Conservation (phyloP, 2,888 invertebrate genomes). For the Phytoseiulus persimilis region DNA sequence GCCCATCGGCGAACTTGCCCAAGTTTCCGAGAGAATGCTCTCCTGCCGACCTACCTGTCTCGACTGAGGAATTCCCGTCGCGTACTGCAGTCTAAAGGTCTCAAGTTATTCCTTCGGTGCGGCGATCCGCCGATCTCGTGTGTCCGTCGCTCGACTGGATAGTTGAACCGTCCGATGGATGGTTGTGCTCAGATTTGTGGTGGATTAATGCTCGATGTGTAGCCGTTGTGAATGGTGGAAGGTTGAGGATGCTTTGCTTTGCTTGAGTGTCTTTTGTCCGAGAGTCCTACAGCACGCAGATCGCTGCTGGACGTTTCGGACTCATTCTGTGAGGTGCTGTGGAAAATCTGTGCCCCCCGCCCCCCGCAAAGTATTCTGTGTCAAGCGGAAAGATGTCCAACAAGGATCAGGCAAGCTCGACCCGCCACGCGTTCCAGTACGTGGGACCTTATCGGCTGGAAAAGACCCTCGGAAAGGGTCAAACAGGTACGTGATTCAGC, state of each 20-base stretch:
- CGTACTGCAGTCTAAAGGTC: not conserved
- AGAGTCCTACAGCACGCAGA: not conserved
- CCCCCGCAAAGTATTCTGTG: not conserved
- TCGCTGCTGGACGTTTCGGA: not conserved
- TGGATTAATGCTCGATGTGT: not conserved
- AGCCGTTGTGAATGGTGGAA: not conserved
- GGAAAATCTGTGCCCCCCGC: not conserved
- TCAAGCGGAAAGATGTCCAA: slow-evolving; percentile 30
- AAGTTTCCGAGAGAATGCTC: no score
- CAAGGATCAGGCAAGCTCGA: slow-evolving; percentile 38
- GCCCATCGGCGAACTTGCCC: no score
- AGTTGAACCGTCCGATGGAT: not conserved
- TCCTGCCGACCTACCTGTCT: not conserved
- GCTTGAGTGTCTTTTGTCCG: slow-evolving; percentile 29
- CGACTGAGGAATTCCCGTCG: not conserved
- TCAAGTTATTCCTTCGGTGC: not conserved
- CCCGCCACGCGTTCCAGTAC: slow-evolving; percentile 59
- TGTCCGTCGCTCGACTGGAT: not conserved
- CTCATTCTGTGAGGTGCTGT: not conserved
- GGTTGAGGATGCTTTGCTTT: slow-evolving; percentile 22
- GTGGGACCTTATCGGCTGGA: slow-evolving; percentile 98
- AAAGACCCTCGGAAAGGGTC: slow-evolving; percentile 97
- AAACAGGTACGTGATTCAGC: slow-evolving; percentile 69
- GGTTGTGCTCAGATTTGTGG: not conserved
- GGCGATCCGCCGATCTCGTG: not conserved